Evolutionary conservation across 2,797 vertebrate species (phyloP).

Genomic region (Sternarchorhynchus goeldii): DNA sequence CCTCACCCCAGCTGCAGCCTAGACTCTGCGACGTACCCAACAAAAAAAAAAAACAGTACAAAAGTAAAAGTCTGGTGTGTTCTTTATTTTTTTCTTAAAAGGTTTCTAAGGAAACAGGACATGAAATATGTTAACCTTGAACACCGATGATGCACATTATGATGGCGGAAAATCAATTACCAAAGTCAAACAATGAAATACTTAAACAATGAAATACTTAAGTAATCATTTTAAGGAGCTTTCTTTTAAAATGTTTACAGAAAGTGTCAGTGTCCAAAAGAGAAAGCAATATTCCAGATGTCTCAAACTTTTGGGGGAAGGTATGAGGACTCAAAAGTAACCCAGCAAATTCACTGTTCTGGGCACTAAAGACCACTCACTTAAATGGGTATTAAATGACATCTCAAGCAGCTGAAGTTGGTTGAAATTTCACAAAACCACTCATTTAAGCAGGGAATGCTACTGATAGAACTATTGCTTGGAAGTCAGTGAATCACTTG

Average conservation of each 20-base stretch:
- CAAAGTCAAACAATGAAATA: not conserved
- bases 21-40: not conserved
- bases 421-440: slow-evolving; percentile 1
- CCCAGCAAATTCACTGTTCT: not conserved
- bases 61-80: not conserved
- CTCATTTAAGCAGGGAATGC: slow-evolving; percentile 18
- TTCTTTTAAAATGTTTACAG: slow-evolving; percentile 23
- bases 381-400: not conserved
- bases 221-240: not conserved
- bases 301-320: not conserved
- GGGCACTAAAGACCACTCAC: not conserved
- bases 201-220: not conserved
- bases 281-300: not conserved
- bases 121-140: not conserved
- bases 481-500: slow-evolving; percentile 11
- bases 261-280: slow-evolving; percentile 6
- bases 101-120: not conserved
- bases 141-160: not conserved
- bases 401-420: not conserved
- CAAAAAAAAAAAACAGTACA: not conserved
- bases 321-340: slow-evolving; percentile 1
- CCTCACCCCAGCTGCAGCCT: too few species aligned
- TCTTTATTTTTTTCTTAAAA: slow-evolving; percentile 18
- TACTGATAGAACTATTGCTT: not conserved
- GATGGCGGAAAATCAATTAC: not conserved